phyloP scores from a whole-genome alignment of 2,113 vertebrate genomes.

The Vidua macroura region DNA sequence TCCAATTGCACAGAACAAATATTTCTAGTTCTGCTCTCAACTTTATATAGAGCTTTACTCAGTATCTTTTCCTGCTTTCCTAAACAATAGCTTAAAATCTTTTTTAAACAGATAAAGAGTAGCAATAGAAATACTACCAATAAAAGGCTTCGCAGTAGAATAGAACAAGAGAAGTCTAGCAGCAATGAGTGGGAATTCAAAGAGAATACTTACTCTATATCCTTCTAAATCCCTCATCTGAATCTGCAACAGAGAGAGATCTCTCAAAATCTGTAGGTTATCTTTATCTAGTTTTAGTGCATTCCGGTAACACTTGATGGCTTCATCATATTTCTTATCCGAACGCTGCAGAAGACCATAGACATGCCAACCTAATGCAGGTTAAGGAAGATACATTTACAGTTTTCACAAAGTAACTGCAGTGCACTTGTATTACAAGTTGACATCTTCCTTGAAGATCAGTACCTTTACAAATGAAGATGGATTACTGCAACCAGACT shows the following conservation, averaged over 20 bases:
- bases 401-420: not conserved
- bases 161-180: not conserved
- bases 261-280: constrained; percentile 79
- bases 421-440: not conserved
- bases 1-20: not conserved
- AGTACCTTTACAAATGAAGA: not conserved
- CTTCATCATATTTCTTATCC: constrained; percentile 82
- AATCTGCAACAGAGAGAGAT: constrained; percentile 79
- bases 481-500: not conserved
- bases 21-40: not conserved
- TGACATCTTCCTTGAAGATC: not conserved
- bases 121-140: not conserved
- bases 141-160: not conserved
- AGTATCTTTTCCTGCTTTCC: not conserved
- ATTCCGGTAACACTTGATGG: constrained; percentile 82
- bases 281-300: constrained; percentile 82
- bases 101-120: not conserved
- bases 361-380: constrained; percentile 75
- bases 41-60: not conserved
- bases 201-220: constrained; percentile 74
- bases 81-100: not conserved
- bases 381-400: constrained; percentile 64
- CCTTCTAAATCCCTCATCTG: constrained; percentile 83
- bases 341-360: constrained; percentile 80
- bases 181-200: not conserved